phyloP scores from a whole-genome alignment of 2,888 invertebrate species.

The Phymatocera aterrima region DNA sequence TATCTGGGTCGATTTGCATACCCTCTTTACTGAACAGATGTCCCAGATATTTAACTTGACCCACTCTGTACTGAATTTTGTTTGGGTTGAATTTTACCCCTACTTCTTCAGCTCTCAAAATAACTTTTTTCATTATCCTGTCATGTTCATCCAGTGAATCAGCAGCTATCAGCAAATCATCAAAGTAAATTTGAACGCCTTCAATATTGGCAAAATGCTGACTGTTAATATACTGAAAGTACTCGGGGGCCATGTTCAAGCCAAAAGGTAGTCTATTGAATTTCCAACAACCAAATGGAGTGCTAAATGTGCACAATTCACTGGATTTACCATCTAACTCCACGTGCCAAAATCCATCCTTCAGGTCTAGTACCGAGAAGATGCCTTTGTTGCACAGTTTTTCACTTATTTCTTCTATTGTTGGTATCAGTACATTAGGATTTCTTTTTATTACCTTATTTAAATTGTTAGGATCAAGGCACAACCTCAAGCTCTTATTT shows the following conservation, averaged over 20 bases:
- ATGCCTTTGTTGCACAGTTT: conserved; percentile 51
- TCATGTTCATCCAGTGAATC: conserved; percentile 60
- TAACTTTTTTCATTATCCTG: conserved; percentile 52
- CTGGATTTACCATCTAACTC: conserved; percentile 62
- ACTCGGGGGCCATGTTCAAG: conserved; percentile 71
- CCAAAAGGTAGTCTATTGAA: conserved; percentile 72
- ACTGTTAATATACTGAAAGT: conserved; percentile 68
- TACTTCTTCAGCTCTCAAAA: conserved; percentile 40
- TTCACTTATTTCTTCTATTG: conserved; percentile 46
- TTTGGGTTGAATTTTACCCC: conserved; percentile 52
- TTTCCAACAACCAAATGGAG: conserved; percentile 64
- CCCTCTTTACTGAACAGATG: conserved; percentile 53
- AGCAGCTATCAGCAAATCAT: conserved; percentile 68
- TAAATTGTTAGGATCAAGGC: conserved; percentile 58
- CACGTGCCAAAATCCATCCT: conserved; percentile 68
- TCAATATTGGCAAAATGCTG: conserved; percentile 61
- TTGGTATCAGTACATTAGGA: conserved; percentile 46
- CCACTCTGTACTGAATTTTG: conserved; percentile 50
- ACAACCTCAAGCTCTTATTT: conserved; percentile 55
- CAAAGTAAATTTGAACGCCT: conserved; percentile 64
- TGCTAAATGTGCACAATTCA: conserved; percentile 68
- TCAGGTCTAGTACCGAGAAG: conserved; percentile 60
- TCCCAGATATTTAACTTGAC: conserved; percentile 56
- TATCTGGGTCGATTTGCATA: conserved; percentile 53
- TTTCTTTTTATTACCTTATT: conserved; percentile 57